These are phyloP conservation scores for Coptotermes formosanus DNA, from an alignment of 1,140 invertebrate species.

Conservation along the genomic window DNA sequence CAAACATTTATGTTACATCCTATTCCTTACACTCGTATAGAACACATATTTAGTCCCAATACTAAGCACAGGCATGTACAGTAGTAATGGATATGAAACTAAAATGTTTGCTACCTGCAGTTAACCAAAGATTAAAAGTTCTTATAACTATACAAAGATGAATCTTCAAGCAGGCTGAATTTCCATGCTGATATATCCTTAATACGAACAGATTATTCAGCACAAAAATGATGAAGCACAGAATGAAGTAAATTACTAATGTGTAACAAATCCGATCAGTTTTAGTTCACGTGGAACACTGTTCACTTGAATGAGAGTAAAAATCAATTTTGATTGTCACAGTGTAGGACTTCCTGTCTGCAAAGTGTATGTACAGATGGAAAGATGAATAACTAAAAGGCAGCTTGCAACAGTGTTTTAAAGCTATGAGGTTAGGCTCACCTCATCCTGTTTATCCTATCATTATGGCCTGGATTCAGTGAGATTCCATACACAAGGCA, in stretches of 20 bases:
- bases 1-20: no score
- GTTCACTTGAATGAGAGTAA: background rate
- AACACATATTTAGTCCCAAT: no score
- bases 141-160: background rate
- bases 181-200: background rate
- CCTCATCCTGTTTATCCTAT: background rate
- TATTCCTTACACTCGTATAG: no score
- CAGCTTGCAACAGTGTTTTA: constrained; percentile 5
- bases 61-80: no score
- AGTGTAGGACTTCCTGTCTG: background rate
- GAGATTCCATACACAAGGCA: constrained; percentile 1
- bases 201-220: background rate
- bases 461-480: background rate
- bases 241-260: background rate
- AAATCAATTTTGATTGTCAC: constrained; percentile 9
- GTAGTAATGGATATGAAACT: no score
- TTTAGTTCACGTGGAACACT: background rate
- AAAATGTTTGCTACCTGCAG: no score
- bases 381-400: background rate
- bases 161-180: background rate
- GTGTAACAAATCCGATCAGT: background rate
- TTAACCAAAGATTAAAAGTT: no score
- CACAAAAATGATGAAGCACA: background rate
- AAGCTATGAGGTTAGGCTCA: constrained; percentile 5
- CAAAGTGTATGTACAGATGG: background rate